A percentile compares a stretch with the other conserved stretches of the same genome.
These are phyloP conservation scores for Microcebus ravelobensis DNA, from an alignment of 2,113 vertebrate genomes.

Conservation along the genomic window DNA sequence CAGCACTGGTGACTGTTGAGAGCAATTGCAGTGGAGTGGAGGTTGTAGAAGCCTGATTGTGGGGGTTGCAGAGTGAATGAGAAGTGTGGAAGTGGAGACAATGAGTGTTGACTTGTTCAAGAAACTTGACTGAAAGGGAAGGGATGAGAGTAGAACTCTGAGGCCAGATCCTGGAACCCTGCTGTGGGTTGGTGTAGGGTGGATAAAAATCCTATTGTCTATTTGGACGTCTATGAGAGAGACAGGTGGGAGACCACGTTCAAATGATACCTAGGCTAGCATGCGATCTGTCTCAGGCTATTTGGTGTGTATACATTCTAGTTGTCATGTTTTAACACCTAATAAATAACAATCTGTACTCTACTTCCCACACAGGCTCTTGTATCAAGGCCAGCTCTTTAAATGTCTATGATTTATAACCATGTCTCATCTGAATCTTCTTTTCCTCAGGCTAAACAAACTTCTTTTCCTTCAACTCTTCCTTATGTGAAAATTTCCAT, in stretches of 20 bases:
- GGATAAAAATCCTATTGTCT: neutral
- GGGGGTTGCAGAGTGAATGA: neutral
- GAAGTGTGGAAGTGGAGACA: neutral
- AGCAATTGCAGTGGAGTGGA: neutral
- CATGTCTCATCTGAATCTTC: neutral
- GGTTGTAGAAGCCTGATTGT: neutral
- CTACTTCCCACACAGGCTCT: neutral
- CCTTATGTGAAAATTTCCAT: neutral
- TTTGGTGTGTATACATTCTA: neutral
- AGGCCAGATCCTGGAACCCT: neutral
- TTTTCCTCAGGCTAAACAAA: neutral
- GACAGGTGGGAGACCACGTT: neutral
- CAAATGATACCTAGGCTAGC: neutral
- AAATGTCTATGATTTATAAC: neutral
- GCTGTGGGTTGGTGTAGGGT: neutral
- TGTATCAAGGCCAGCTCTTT: neutral
- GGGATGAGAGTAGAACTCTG: neutral
- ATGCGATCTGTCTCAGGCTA: neutral
- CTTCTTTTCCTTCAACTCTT: slow-evolving; percentile 3
- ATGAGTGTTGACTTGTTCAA: neutral
- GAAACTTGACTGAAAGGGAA: neutral
- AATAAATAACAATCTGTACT: neutral
- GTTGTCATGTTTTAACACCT: neutral
- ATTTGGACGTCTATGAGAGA: neutral
- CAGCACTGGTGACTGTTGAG: neutral